These are phyloP conservation scores for Drosophila insularis DNA, from an alignment of 1,140 invertebrate species.

Conservation along the genomic window DNA sequence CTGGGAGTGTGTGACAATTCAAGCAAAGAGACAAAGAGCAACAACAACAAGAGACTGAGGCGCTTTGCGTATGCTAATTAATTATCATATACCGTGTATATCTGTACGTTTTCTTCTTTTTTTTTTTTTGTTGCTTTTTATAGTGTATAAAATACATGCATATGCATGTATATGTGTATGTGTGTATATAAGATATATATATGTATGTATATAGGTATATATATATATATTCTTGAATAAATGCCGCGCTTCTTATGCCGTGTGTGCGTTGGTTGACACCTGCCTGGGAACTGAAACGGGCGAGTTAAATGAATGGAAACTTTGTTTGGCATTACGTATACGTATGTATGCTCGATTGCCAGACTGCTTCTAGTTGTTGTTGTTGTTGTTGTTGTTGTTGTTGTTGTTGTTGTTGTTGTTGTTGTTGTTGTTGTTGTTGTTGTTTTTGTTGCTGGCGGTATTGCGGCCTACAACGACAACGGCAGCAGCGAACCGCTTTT, in stretches of 20 bases:
- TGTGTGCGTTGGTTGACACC: constrained; percentile 55
- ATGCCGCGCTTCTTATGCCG: constrained; percentile 34
- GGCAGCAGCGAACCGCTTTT: neutral
- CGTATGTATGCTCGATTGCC: constrained; percentile 43
- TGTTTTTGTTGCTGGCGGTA: neutral
- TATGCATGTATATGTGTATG: neutral
- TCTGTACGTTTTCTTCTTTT: neutral
- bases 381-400: constrained; percentile 6
- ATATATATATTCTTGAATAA: constrained; percentile 21
- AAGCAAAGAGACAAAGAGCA: constrained; percentile 11
- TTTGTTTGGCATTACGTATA: constrained; percentile 53
- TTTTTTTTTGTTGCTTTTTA: neutral
- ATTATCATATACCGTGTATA: constrained; percentile 26
- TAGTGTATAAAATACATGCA: constrained; percentile 28
- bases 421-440: too few species aligned
- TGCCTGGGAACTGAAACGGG: constrained; percentile 54
- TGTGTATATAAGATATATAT: constrained; percentile 25
- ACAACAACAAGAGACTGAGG: neutral
- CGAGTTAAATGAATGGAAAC: constrained; percentile 55
- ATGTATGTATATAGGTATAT: neutral
- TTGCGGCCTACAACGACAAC: neutral
- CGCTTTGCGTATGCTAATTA: constrained; percentile 48
- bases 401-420: constrained; percentile 13
- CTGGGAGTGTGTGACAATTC: neutral
- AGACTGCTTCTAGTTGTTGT: constrained; percentile 32